A percentile compares a stretch with the other conserved stretches of the same genome.
These are phyloP conservation scores for Scaptomyza flava DNA, from an alignment of 2,888 invertebrate species.

Conservation along the genomic window DNA sequence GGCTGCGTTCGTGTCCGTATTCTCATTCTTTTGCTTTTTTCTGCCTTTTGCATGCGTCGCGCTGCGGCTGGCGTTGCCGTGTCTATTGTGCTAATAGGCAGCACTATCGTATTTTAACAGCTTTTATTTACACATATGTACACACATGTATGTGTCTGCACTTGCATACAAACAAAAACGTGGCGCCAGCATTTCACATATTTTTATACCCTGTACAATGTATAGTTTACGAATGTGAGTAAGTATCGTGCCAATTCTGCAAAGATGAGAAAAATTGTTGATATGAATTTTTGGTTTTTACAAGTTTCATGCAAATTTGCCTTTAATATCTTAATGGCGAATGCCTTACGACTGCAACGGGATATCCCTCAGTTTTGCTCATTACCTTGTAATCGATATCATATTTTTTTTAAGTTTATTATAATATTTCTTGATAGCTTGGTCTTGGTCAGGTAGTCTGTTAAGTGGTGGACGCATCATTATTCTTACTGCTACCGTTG, in stretches of 20 bases:
- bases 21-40: conserved; percentile 27
- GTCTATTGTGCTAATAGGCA: conserved; percentile 79
- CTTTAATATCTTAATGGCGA: too few species aligned
- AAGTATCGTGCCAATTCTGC: too few species aligned
- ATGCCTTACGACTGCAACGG: background rate
- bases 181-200: conserved; percentile 43
- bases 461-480: conserved; percentile 25
- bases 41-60: conserved; percentile 62
- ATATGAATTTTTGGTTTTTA: too few species aligned
- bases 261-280: too few species aligned
- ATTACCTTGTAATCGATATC: conserved; percentile 28
- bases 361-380: background rate
- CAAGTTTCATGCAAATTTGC: too few species aligned
- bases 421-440: conserved; percentile 3
- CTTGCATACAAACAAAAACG: conserved; percentile 19
- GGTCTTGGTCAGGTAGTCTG: conserved; percentile 31
- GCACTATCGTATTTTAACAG: conserved; percentile 80
- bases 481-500: conserved; percentile 2
- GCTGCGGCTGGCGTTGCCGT: conserved; percentile 57
- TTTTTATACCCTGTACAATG: conserved; percentile 17
- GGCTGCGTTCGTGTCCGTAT: conserved; percentile 13
- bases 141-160: background rate
- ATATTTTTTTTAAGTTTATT: conserved; percentile 20
- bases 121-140: conserved; percentile 72
- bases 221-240: background rate